Evolutionary conservation across 2,797 vertebrate genomes (phyloP), one percentile per base, ranked within the genome.

Genomic region (Tolypeutes matacus): DNA sequence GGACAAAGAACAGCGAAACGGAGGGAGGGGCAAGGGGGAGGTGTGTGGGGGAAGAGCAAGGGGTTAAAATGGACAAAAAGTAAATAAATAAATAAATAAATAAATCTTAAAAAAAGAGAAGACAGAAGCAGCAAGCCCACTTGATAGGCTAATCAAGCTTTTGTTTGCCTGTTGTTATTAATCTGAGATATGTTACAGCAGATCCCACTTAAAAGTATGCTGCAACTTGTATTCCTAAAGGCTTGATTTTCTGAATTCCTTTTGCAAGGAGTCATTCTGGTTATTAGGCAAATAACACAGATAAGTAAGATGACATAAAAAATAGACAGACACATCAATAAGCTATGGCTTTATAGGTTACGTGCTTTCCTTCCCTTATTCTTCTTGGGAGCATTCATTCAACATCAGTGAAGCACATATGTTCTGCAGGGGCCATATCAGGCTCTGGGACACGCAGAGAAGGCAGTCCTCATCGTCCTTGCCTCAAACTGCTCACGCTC

Each of bases 191-290:
- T 31, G 13, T 39, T 58, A n/a, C 46, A 67, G 46, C 65, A 29
- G 21, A 65, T 77, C 42, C 18, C 21, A 91, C 60, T 96, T 81
- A 89, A 86, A 58, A 15, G 51, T 62, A 81, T 31, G 42, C 20
- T 56, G 13, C 49, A 53, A 73, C 27, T 75, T 89, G 5, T 62
- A 86, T 70, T 93, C 83, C 14, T 51, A 39, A 95, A 90, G 17
- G 3, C 12, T 81, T 85, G 51, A 31, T 72, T 92, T 87, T 90
- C 67, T 42, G 49, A 21, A 67, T 93, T 95, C 67, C 67, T 89
- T 69, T 31, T 69, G 31, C 56, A 82, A 90, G 42, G 76, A 86
- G 53, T 80, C 23, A 72, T 77, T 51, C 82, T 69, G 46, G 42
- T 69, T 85, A 92, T 75, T 89, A 31, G 8, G 34, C 65, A 72